phyloP scores from a whole-genome alignment of 2,797 vertebrate genomes.

The Acipenser ruthenus region DNA sequence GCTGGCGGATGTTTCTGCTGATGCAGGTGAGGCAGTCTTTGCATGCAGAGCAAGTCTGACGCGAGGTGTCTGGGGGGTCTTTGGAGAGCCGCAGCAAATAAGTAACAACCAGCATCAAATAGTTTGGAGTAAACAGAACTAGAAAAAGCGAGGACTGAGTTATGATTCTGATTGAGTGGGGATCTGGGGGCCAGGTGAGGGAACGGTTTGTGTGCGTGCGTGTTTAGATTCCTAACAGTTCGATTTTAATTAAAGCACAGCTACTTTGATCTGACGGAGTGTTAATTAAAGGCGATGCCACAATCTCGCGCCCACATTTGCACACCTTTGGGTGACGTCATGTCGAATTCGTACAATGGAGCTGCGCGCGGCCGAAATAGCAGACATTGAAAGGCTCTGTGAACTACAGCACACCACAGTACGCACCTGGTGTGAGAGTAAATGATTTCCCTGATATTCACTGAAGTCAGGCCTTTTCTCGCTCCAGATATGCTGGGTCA shows the following conservation, averaged over 20 bases:
- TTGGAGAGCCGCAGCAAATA: slow-evolving; percentile 45
- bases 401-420: too few species aligned
- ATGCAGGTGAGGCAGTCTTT: not conserved
- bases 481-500: too few species aligned
- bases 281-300: slow-evolving; percentile 45
- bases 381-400: too few species aligned
- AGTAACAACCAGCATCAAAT: slow-evolving; percentile 60
- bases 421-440: too few species aligned
- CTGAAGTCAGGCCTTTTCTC: too few species aligned
- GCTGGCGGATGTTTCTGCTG: slow-evolving; percentile 20
- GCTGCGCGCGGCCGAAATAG: too few species aligned
- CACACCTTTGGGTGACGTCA: not conserved
- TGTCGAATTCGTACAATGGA: too few species aligned
- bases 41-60: slow-evolving; percentile 22
- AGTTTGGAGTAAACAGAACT: slow-evolving; percentile 33
- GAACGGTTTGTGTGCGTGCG: slow-evolving; percentile 42
- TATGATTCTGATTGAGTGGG: slow-evolving; percentile 63
- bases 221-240: slow-evolving; percentile 61
- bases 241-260: slow-evolving; percentile 63
- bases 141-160: slow-evolving; percentile 50
- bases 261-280: slow-evolving; percentile 35
- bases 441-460: too few species aligned
- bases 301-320: not conserved
- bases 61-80: slow-evolving; percentile 41
- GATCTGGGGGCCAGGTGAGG: slow-evolving; percentile 47